Base-by-base conservation (phyloP, 2,113 vertebrate genomes). In the Tautogolabrus adspersus region DNA sequence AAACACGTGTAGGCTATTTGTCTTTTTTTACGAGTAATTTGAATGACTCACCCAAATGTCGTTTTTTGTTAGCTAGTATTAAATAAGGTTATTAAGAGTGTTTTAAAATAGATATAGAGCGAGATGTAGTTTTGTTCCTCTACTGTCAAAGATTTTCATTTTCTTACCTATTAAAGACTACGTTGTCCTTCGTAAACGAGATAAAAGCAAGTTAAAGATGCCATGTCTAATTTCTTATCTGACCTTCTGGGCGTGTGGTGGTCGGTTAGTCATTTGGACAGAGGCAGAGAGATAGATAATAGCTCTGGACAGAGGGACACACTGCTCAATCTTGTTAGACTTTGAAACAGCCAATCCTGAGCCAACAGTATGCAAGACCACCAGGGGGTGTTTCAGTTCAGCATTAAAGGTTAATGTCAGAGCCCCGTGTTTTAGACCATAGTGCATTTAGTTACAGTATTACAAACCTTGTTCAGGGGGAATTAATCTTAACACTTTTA, bases 311-410 rank as follows among this genome's bases (percentile, higher is more conserved):
- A n/a, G n/a, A n/a, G 5, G 16, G 15, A 49, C 47, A 19, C 15
- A 18, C 26, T 12, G 10, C 42, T 12, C 13, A 22, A 6, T 19
- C 16, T 38, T 64, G 34, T 67, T 42, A 0, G 3, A 11, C 23
- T 82, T 87, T 72, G 56, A 89, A 87, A 26, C 2, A 72, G 19
- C 79, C 84, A 87, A 82, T 82, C 77, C 51, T 56, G 26, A n/a
- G 37, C 6, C 19, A 11, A 3, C 10, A 9, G 15, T 11, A 26
- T 47, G n/a, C n/a, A n/a, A n/a, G 21, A 54, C 64, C 78, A 68
- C 56, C 38, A n/a, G 72, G 19, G 68, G 77, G 66, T 42, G 22
- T 23, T 19, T 16, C 1, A 18, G 54, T 44, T 5, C 11, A 59
- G 21, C 15, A 19, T 51, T 7, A 19, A 21, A 3, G 13, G 13